Percentiles rank a stretch among this genome's conserved stretches.
phyloP scores from a whole-genome alignment of 2,888 invertebrate genomes.

The Protophormia terraenovae region DNA sequence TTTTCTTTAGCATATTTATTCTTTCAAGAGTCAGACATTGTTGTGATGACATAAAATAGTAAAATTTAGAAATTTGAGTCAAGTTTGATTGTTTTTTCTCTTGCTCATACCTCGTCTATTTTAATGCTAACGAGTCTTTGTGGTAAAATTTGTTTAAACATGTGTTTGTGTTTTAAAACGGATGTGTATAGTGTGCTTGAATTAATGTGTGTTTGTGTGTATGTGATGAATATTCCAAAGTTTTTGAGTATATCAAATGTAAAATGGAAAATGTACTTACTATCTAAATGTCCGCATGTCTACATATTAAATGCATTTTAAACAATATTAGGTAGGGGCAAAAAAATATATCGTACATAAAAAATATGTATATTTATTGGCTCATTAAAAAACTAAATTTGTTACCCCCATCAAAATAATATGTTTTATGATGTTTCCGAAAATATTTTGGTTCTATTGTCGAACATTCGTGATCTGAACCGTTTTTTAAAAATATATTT shows the following conservation, averaged over 20 bases:
- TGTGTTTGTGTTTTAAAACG: not conserved
- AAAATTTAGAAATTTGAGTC: constrained; percentile 47
- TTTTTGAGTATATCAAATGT: not conserved
- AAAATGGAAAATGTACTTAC: not conserved
- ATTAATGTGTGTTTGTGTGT: not conserved
- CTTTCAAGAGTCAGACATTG: constrained; percentile 18
- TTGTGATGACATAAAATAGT: constrained; percentile 41
- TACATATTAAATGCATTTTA: constrained; percentile 1
- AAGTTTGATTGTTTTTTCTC: constrained; percentile 31
- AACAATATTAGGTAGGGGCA: not conserved
- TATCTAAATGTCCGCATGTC: not conserved
- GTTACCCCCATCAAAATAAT: too few relatives aligned
- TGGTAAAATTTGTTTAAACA: not conserved
- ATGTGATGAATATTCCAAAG: not conserved
- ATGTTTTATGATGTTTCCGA: too few relatives aligned
- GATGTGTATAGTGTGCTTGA: not conserved
- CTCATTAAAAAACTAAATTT: too few relatives aligned
- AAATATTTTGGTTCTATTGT: too few relatives aligned
- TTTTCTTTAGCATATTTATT: constrained; percentile 18
- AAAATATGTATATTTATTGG: too few relatives aligned
- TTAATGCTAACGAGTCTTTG: not conserved
- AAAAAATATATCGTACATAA: too few relatives aligned
- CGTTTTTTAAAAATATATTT: too few relatives aligned
- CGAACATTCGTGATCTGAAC: too few relatives aligned
- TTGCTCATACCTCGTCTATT: not conserved